Base-by-base conservation (phyloP, 1,140 invertebrate genomes). In the Adoxophyes honmai region DNA sequence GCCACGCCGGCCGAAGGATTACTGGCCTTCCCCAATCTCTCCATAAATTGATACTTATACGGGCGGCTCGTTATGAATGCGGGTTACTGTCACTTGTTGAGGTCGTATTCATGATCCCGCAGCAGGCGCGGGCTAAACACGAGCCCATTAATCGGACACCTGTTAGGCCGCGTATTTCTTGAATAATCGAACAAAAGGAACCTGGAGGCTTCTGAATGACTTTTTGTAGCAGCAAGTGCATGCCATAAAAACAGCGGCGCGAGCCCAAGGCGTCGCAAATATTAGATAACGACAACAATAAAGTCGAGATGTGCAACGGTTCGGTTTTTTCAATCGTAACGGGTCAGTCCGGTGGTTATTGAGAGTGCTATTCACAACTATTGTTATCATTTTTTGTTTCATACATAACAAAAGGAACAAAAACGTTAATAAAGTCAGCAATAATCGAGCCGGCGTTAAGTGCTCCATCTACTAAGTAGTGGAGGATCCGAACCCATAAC, bases 21-120 rank as follows among this genome's bases (percentile, higher is more conserved):
- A 60, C 58, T 66, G 60, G 63, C 68, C 63, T 68, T 66, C 69
- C 68, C 63, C 63, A 62, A 67, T 65, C 52, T 62, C 35, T 21
- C 59, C 39, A 54, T 72, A 76, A 48, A 79, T 81, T 76, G 69
- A 55, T 56, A 68, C 58, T 51, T 57, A 82, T 80, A 78, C 67
- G 79, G 79, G 78, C 71, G 53, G 37, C 51, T 66, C 52, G 58
- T 76, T 59, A 73, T 57, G 58, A 52, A 84, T 82, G 78, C 79
- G 79, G 79, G 79, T 56, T 15, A 39, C 52, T 60, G 62, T 60
- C 37, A 57, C 34, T 59, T 34, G 55, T 52, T 52, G 51, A 52
- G 15, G 34, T 39, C 39, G 16, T 56, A 42, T 56, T 35, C 35
- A 51, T 54, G 56, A 10, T 54, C 54, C 42, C 44, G 21, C 6